Conservation (phyloP, 2,888 invertebrate genomes). For the Caradrina kadenii region DNA sequence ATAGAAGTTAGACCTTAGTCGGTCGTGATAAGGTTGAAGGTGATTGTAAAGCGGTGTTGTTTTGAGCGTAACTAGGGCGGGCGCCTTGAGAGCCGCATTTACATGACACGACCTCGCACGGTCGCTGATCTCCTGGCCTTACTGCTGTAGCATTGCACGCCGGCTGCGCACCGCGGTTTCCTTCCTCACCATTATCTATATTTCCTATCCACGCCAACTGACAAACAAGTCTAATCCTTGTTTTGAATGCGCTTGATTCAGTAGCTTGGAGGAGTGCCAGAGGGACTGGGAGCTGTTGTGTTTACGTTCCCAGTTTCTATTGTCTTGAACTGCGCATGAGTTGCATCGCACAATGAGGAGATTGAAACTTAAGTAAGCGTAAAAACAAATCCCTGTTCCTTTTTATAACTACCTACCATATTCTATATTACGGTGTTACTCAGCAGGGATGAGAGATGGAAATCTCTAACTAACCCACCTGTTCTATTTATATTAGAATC, state of each 20-base stretch:
- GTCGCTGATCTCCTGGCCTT: constrained; percentile 84
- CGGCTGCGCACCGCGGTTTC: constrained; percentile 79
- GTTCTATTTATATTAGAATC: constrained; percentile 3
- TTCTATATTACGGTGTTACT: not conserved
- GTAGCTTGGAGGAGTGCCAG: constrained; percentile 40
- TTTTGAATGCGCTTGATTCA: constrained; percentile 46
- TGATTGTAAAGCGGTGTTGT: constrained; percentile 58
- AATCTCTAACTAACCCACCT: not conserved
- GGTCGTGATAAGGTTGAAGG: constrained; percentile 65
- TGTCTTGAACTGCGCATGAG: constrained; percentile 26
- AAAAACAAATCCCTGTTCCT: not conserved
- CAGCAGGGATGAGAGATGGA: not conserved
- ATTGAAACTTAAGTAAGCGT: not conserved
- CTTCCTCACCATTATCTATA: constrained; percentile 83
- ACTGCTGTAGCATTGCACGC: constrained; percentile 72
- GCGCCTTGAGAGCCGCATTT: constrained; percentile 87
- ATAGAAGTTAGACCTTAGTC: constrained; percentile 65
- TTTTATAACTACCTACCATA: not conserved
- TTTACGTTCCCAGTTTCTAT: constrained; percentile 30
- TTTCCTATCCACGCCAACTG: constrained; percentile 71
- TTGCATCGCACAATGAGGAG: constrained; percentile 1
- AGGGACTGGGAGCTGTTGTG: not conserved
- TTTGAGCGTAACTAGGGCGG: constrained; percentile 83
- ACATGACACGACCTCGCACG: constrained; percentile 86
- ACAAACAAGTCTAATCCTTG: constrained; percentile 61